Evolutionary conservation across 2,113 vertebrate genomes (phyloP).

Genomic region (Uropsilus gracilis): DNA sequence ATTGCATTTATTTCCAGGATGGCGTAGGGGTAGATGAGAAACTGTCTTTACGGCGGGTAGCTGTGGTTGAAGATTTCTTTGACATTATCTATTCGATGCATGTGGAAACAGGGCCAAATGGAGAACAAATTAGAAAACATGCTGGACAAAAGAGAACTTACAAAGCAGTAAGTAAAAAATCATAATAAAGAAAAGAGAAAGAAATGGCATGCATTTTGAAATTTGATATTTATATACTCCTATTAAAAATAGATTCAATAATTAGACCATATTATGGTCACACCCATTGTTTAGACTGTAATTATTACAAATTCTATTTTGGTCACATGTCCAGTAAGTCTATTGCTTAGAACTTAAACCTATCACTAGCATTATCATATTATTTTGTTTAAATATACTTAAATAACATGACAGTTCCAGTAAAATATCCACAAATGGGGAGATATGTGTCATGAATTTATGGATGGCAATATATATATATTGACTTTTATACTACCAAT

Average conservation of each 20-base stretch:
- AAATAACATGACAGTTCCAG: background rate
- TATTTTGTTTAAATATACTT: conserved; percentile 12
- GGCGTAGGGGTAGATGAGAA: conserved; percentile 91
- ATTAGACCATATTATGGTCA: background rate
- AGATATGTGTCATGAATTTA: conserved; percentile 1
- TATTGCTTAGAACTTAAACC: background rate
- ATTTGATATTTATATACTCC: background rate
- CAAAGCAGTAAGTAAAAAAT: conserved; percentile 89
- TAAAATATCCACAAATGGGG: background rate
- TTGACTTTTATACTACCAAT: background rate
- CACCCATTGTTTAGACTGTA: background rate
- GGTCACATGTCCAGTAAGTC: background rate
- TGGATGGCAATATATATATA: conserved; percentile 21
- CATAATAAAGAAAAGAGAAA: background rate
- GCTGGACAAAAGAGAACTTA: conserved; percentile 92
- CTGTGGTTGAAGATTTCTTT: conserved; percentile 92
- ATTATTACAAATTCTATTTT: conserved; percentile 21
- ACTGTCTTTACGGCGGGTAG: conserved; percentile 89
- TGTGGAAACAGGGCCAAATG: conserved; percentile 91
- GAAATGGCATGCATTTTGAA: background rate
- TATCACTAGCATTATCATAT: background rate
- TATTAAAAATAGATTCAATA: background rate
- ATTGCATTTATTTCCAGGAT: conserved; percentile 84
- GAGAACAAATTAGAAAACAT: conserved; percentile 92
- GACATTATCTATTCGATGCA: conserved; percentile 94